Percentiles rank a stretch among this genome's conserved stretches.
Evolutionary conservation across 2,888 invertebrate species (phyloP).

Genomic region (Zele albiditarsus): DNA sequence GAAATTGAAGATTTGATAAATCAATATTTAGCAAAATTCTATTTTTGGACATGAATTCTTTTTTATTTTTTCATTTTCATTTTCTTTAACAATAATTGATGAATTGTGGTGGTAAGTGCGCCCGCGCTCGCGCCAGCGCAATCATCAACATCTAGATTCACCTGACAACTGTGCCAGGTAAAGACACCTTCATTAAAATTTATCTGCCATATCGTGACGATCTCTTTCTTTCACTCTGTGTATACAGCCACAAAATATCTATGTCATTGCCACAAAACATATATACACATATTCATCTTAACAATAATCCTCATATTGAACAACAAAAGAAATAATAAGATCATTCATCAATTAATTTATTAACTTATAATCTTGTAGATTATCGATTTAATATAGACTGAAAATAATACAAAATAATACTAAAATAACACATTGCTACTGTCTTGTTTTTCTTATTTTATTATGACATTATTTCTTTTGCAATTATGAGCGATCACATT

Average conservation of each 20-base stretch:
- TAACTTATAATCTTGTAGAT: neutral
- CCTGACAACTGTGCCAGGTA: constrained; percentile 38
- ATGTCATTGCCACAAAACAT: neutral
- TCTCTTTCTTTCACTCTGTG: neutral
- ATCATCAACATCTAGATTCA: constrained; percentile 30
- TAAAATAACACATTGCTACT: neutral
- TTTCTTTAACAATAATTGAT: constrained; percentile 20
- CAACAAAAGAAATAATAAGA: neutral
- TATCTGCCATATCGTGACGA: constrained; percentile 13
- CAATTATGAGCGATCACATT: neutral
- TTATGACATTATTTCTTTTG: neutral
- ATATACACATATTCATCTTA: neutral
- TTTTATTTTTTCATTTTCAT: neutral
- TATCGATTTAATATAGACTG: constrained; percentile 20
- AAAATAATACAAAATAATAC: too few relatives aligned
- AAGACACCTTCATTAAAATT: constrained; percentile 26
- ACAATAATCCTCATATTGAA: neutral
- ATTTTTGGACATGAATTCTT: too few relatives aligned
- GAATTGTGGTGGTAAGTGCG: constrained; percentile 17
- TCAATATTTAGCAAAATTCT: too few relatives aligned
- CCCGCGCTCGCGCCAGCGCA: constrained; percentile 43
- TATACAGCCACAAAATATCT: too few relatives aligned
- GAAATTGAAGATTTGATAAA: too few relatives aligned
- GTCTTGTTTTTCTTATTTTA: neutral
- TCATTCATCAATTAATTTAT: neutral